Conservation (phyloP, 2,113 vertebrate genomes). For the Ammodytes marinus region DNA sequence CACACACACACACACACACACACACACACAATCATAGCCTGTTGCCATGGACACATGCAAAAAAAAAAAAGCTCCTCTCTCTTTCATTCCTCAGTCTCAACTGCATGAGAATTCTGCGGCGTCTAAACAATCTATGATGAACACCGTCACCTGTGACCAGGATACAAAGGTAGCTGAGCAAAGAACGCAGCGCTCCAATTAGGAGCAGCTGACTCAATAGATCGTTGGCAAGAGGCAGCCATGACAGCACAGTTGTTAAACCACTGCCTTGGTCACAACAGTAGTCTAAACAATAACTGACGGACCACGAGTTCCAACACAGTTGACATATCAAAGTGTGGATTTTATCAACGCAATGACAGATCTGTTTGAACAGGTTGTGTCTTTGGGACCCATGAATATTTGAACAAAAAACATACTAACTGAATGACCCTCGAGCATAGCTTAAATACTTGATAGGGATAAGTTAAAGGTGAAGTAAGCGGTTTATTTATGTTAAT, state of each 20-base stretch:
- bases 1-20: constrained; percentile 27
- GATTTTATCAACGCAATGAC: background rate
- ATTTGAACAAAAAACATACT: no score
- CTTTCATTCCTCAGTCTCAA: constrained; percentile 14
- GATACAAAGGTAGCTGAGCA: constrained; percentile 46
- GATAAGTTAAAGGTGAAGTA: no score
- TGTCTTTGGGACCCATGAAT: no score
- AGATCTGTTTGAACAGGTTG: background rate
- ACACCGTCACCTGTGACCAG: constrained; percentile 36
- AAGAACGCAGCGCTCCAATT: constrained; percentile 51
- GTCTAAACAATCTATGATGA: constrained; percentile 31
- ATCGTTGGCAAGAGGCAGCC: constrained; percentile 9
- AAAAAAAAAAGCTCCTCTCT: constrained; percentile 44
- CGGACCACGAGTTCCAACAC: background rate
- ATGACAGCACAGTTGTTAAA: constrained; percentile 9
- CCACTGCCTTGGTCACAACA: background rate
- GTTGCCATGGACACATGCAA: constrained; percentile 76
- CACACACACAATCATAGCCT: constrained; percentile 36
- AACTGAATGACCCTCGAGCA: no score
- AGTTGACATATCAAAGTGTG: background rate
- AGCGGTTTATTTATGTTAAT: no score
- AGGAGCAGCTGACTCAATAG: constrained; percentile 15
- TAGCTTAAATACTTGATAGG: no score
- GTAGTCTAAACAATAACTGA: background rate
- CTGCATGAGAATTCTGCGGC: constrained; percentile 16